Base-by-base conservation (phyloP, 2,888 invertebrate genomes). In the Bombylius major region DNA sequence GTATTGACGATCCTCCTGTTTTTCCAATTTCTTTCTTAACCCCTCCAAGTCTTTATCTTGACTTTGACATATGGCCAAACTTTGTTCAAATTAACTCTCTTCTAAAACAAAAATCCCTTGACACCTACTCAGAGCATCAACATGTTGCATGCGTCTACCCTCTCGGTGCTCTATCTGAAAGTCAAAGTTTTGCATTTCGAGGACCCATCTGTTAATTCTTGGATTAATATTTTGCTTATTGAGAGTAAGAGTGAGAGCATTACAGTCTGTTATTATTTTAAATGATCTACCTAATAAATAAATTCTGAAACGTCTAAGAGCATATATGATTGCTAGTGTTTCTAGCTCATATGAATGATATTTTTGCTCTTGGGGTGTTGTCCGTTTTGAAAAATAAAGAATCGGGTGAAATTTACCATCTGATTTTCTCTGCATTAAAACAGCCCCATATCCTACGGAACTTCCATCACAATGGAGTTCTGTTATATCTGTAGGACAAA, bases 151-250 rank as follows among this genome's bases (percentile, higher is more conserved):
- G 6, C 31, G 9, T 23, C 9, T 47, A 6, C 47, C 47, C 6
- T 9, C 9, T 7, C 47, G 8, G 32, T 47, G 31, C 31, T 47
- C 47, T 31, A 47, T n/a, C 5, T 9, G 5, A 12, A 47, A 23
- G n/a, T 47, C 32, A 23, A 9, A 69, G 47, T 70, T 68, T 54
- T 66, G 66, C 3, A 64, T 23, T n/a, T 31, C 45, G 6, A 68
- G 44, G 63, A 67, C 67, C 47, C 47, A 47, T 8, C 47, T 14
- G 5, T 7, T n/a, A 11, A 47, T 47, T 32, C 47, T 47, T 11
- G 47, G 23, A 9, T 9, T 47, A 5, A 47, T 9, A 12, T 23
- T 6, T 12, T n/a, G 23, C 31, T 47, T 47, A 13, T 14, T 31
- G 5, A 47, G 12, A 31, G 47, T 31, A 23, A 9, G 7, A 9